These are phyloP conservation scores for Liasis olivaceus DNA, from an alignment of 2,797 vertebrate species.

Conservation along the genomic window DNA sequence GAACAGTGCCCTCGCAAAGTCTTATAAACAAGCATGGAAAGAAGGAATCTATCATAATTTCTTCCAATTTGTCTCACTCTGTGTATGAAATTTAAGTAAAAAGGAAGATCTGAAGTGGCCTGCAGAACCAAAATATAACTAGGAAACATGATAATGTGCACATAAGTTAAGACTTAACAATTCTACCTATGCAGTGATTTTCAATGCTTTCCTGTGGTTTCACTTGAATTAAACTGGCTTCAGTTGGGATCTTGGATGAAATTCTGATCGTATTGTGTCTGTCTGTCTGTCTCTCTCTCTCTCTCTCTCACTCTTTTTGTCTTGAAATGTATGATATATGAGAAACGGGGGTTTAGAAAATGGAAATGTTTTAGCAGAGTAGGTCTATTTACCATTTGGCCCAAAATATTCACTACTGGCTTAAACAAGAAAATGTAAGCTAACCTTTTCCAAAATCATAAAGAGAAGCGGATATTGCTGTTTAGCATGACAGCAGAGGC, in stretches of 20 bases:
- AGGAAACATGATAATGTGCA: conserved; percentile 7
- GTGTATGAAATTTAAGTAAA: conserved; percentile 26
- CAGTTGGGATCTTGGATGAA: neutral
- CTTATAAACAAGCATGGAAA: conserved; percentile 35
- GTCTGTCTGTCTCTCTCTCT: no score
- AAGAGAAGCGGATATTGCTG: neutral
- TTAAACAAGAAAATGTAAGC: neutral
- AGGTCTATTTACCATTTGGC: neutral
- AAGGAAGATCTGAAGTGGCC: conserved; percentile 29
- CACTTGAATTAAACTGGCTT: neutral
- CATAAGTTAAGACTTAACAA: conserved; percentile 18
- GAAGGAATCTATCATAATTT: conserved; percentile 8
- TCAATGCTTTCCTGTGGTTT: neutral
- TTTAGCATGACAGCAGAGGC: neutral
- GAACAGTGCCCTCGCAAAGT: conserved; percentile 23
- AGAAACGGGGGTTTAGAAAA: neutral
- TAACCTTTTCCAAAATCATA: neutral
- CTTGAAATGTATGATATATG: neutral
- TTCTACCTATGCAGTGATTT: neutral
- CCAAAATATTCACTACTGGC: neutral
- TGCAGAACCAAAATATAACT: conserved; percentile 20
- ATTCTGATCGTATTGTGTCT: neutral
- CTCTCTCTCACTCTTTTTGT: no score
- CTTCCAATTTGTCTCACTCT: conserved; percentile 35
- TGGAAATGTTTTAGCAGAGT: neutral